phyloP scores from a whole-genome alignment of 2,797 vertebrate genomes.

The Chrosomus eos region DNA sequence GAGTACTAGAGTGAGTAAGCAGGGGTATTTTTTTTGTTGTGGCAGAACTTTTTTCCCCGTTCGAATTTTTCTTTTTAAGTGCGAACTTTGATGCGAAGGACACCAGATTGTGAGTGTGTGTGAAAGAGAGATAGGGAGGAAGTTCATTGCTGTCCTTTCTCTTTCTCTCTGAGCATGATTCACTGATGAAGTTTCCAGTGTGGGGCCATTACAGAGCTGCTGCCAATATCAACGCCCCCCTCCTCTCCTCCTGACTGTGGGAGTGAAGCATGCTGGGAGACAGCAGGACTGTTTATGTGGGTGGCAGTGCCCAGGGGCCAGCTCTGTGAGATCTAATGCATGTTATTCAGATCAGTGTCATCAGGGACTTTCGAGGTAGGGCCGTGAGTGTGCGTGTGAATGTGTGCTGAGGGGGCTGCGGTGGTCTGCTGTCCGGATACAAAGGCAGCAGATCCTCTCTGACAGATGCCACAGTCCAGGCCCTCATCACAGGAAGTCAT shows the following conservation, averaged over 20 bases:
- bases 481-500: slow-evolving; percentile 79
- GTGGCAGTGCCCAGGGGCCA: slow-evolving; percentile 79
- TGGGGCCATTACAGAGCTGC: slow-evolving; percentile 55
- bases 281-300: slow-evolving; percentile 76
- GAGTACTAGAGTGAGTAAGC: slow-evolving; percentile 62
- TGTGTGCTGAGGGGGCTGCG: slow-evolving; percentile 43
- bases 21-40: slow-evolving; percentile 58
- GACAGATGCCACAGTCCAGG: slow-evolving; percentile 81
- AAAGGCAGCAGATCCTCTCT: slow-evolving; percentile 58
- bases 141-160: slow-evolving; percentile 55
- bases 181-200: slow-evolving; percentile 87
- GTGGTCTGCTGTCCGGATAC: slow-evolving; percentile 50
- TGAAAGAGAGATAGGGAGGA: slow-evolving; percentile 49
- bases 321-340: slow-evolving; percentile 66
- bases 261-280: slow-evolving; percentile 69
- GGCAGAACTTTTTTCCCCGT: slow-evolving; percentile 52
- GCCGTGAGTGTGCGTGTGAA: slow-evolving; percentile 52
- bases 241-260: slow-evolving; percentile 60
- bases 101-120: slow-evolving; percentile 60
- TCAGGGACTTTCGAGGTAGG: slow-evolving; percentile 66
- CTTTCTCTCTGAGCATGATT: slow-evolving; percentile 65
- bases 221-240: slow-evolving; percentile 62
- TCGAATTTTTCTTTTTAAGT: no score
- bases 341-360: slow-evolving; percentile 76
- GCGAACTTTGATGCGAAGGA: slow-evolving; percentile 59